A percentile compares a stretch with the other conserved stretches of the same genome.
Evolutionary conservation across 2,113 vertebrate species (phyloP).

Genomic region (Stictonetta naevosa): DNA sequence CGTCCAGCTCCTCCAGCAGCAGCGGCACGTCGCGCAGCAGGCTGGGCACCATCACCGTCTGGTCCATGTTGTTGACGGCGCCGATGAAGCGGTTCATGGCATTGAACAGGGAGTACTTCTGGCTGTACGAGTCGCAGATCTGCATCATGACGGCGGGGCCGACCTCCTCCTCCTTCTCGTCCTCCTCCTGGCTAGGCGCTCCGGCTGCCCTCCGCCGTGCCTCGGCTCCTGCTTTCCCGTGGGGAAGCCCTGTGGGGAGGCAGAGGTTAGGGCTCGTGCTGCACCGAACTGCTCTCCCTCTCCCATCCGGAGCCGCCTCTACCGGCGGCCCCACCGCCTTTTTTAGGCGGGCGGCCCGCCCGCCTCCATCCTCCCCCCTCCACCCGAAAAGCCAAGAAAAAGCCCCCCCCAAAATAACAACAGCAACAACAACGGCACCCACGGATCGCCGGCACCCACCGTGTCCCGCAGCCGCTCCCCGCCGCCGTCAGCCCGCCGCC

Average conservation of each 20-base stretch:
- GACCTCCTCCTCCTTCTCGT: neutral
- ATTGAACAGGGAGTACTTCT: conserved; percentile 92
- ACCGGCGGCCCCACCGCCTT: neutral
- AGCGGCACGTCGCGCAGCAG: conserved; percentile 92
- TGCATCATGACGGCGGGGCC: conserved; percentile 84
- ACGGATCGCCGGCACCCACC: conserved; percentile 26
- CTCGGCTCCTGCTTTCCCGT: neutral
- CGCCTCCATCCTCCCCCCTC: neutral
- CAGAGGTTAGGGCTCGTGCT: neutral
- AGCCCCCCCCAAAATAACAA: no score
- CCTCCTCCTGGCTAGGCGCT: neutral
- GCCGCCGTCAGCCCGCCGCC: neutral
- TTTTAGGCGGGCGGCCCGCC: neutral
- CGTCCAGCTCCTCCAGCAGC: conserved; percentile 79
- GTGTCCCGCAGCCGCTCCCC: neutral
- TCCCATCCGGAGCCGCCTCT: neutral
- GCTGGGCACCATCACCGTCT: conserved; percentile 95
- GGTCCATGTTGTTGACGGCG: conserved; percentile 96
- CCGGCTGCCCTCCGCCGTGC: neutral
- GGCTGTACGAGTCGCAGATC: conserved; percentile 85
- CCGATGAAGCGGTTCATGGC: conserved; percentile 94
- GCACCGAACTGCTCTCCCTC: neutral
- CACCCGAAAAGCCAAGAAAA: neutral
- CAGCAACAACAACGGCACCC: no score
- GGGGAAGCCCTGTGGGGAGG: neutral